Evolutionary conservation across 2,888 invertebrate genomes (phyloP).

Genomic region (Catocala nupta): DNA sequence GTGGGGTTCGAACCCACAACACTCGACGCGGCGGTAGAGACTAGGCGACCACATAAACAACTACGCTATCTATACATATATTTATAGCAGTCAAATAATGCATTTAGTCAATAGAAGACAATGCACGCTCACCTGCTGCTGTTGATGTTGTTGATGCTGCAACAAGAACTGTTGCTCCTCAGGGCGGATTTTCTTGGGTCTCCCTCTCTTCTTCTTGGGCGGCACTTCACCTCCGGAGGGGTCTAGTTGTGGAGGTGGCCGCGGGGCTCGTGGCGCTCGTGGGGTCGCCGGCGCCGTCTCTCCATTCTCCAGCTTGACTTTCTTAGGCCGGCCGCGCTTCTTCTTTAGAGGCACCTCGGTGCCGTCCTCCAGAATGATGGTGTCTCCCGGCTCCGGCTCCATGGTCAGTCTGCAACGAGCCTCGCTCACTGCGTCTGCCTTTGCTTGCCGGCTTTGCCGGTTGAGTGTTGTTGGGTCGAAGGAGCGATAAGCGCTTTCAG

Average conservation of each 20-base stretch:
- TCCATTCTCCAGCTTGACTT: constrained; percentile 90
- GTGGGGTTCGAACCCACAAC: too few relatives aligned
- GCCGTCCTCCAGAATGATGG: constrained; percentile 88
- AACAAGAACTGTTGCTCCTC: constrained; percentile 87
- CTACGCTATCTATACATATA: too few relatives aligned
- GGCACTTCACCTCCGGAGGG: constrained; percentile 77
- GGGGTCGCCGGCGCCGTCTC: constrained; percentile 88
- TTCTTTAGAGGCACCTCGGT: constrained; percentile 92
- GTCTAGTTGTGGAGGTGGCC: constrained; percentile 64
- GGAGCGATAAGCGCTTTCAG: constrained; percentile 25
- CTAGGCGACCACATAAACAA: too few relatives aligned
- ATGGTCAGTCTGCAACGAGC: constrained; percentile 79
- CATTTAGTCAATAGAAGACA: background rate
- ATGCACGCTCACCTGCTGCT: constrained; percentile 63
- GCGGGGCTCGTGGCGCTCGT: constrained; percentile 76
- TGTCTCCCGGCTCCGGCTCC: constrained; percentile 85
- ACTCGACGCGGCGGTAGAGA: too few relatives aligned
- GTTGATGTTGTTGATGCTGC: constrained; percentile 78
- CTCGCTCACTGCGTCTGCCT: constrained; percentile 47
- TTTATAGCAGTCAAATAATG: background rate
- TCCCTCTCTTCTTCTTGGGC: constrained; percentile 95
- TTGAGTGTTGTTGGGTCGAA: constrained; percentile 21
- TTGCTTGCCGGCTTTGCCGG: constrained; percentile 19
- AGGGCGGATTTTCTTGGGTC: constrained; percentile 94
- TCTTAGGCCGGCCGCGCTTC: constrained; percentile 96